phyloP scores from a whole-genome alignment of 2,888 invertebrate genomes.

The Notocelia uddmanniana region DNA sequence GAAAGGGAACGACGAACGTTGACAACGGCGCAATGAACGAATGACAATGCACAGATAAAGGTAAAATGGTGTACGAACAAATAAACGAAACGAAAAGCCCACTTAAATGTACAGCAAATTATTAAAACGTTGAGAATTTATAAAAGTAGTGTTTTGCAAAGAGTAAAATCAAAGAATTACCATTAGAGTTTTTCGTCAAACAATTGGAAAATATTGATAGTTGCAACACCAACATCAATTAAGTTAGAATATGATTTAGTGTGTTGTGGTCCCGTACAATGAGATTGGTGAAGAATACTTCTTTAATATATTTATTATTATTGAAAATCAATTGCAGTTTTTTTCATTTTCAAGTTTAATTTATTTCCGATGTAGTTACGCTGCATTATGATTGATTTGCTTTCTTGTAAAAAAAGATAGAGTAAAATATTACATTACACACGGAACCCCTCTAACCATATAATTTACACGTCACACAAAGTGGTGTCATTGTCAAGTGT shows the following conservation, averaged over 20 bases:
- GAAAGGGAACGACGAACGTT: constrained; percentile 13
- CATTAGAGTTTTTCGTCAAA: too few species aligned
- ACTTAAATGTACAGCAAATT: too few species aligned
- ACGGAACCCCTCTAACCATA: constrained; percentile 20
- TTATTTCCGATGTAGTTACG: not conserved
- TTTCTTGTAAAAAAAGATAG: not conserved
- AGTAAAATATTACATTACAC: not conserved
- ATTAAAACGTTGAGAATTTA: too few species aligned
- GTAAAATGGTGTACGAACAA: not conserved
- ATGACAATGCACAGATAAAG: constrained; percentile 26
- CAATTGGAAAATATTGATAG: not conserved
- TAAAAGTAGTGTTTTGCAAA: too few species aligned
- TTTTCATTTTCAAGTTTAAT: too few species aligned
- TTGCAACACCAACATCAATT: not conserved
- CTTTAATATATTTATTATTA: not conserved
- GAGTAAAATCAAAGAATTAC: too few species aligned
- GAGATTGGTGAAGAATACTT: not conserved
- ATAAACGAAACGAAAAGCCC: not conserved
- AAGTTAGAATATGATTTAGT: not conserved
- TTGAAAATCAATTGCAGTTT: not conserved
- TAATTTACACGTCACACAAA: constrained; percentile 33
- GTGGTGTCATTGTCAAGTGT: constrained; percentile 34
- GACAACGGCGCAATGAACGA: constrained; percentile 18
- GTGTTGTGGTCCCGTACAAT: constrained; percentile 19
- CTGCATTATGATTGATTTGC: not conserved